These are phyloP conservation scores for Epinephelus fuscoguttatus DNA, from an alignment of 2,113 vertebrate species.

Conservation along the genomic window DNA sequence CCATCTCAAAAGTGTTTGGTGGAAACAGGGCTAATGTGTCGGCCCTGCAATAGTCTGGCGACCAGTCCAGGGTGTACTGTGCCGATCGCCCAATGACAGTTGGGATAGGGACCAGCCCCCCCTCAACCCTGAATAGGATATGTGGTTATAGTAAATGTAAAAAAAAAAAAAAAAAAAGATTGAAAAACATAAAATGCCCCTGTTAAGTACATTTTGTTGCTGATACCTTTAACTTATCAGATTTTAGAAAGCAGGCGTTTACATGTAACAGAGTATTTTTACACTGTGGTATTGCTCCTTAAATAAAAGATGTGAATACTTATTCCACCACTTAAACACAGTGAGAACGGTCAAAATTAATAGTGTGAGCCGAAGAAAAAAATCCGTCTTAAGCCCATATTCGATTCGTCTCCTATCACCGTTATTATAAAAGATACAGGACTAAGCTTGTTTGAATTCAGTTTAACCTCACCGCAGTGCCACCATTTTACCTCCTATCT, in stretches of 20 bases:
- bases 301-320: background rate
- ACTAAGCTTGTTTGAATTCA: conserved; percentile 31
- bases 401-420: background rate
- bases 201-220: background rate
- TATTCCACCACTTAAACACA: background rate
- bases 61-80: no score
- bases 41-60: no score
- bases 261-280: background rate
- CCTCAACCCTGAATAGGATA: no score
- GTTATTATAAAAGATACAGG: conserved; percentile 2
- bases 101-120: no score
- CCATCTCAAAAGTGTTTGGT: no score
- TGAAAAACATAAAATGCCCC: no score
- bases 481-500: conserved; percentile 7
- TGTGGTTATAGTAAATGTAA: no score
- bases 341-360: background rate
- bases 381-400: background rate
- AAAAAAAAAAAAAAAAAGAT: no score
- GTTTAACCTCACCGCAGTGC: conserved; percentile 9
- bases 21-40: no score
- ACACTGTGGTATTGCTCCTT: background rate
- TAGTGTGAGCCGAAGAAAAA: conserved; percentile 6
- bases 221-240: background rate
- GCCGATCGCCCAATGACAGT: no score
- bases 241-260: no score